Evolutionary conservation across 2,113 vertebrate species (phyloP).

Genomic region (Apodemus speciosus): DNA sequence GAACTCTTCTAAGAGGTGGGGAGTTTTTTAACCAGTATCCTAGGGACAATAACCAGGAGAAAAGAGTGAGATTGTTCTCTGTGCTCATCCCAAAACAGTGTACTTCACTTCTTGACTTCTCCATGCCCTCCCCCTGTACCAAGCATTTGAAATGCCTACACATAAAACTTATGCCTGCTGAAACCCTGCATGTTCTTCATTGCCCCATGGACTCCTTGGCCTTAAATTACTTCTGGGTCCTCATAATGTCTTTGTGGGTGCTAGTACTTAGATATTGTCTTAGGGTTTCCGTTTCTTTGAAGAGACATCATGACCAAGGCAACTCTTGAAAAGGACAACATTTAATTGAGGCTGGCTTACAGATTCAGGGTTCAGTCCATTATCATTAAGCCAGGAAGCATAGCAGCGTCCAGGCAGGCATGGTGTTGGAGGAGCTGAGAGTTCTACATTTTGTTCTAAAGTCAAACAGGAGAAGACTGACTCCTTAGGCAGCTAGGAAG

Average conservation of each 20-base stretch:
- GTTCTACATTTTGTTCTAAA: too few species aligned
- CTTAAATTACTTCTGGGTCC: neutral
- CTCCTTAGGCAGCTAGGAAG: too few species aligned
- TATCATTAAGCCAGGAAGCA: too few species aligned
- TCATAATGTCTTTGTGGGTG: neutral
- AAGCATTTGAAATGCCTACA: neutral
- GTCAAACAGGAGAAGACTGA: too few species aligned
- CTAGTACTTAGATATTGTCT: neutral
- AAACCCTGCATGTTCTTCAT: neutral
- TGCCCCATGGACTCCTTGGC: neutral
- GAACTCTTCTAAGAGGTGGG: neutral
- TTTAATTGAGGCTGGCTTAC: too few species aligned
- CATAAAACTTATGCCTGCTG: neutral
- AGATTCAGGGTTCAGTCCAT: too few species aligned
- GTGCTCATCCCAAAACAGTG: neutral
- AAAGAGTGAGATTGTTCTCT: neutral
- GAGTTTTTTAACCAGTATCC: neutral
- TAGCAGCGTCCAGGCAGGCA: too few species aligned
- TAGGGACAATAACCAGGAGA: neutral
- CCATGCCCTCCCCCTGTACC: neutral
- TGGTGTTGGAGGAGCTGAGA: too few species aligned
- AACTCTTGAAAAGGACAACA: too few species aligned
- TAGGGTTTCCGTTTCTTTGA: too few species aligned
- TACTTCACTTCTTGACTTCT: neutral
- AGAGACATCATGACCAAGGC: too few species aligned